Evolutionary conservation across 1,140 invertebrate genomes (phyloP).

Genomic region (Proales similis): DNA sequence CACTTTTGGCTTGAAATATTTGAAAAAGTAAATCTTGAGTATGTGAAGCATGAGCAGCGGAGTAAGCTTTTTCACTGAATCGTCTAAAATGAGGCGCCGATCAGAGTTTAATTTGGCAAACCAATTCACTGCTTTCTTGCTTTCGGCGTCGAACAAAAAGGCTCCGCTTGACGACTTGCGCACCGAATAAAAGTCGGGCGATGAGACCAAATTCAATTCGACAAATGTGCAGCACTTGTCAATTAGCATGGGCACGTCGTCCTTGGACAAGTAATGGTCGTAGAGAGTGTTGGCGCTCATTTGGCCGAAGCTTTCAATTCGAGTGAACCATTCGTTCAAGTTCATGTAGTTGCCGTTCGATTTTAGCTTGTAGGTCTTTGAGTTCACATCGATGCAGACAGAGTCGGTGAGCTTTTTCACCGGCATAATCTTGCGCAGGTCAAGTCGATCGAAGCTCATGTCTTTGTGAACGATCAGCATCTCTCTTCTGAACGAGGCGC

Average conservation of each 20-base stretch:
- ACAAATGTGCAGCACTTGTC: conserved; percentile 15
- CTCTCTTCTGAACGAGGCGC: no score
- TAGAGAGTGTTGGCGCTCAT: not conserved
- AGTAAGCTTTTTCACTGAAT: not conserved
- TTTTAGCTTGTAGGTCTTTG: conserved; percentile 1
- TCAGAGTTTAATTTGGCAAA: conserved; percentile 2
- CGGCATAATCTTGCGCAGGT: no score
- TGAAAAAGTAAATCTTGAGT: conserved; percentile 18
- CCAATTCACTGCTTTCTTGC: conserved; percentile 4
- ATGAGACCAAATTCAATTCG: conserved; percentile 10
- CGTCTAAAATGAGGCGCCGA: not conserved
- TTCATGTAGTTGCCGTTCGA: conserved; percentile 16
- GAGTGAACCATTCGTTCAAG: conserved; percentile 13
- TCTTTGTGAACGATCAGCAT: no score
- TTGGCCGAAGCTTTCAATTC: not conserved
- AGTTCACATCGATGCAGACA: no score
- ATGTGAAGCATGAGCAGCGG: not conserved
- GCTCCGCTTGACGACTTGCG: not conserved
- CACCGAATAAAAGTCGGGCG: not conserved
- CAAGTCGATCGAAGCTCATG: no score
- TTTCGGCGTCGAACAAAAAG: not conserved
- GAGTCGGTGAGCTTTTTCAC: no score
- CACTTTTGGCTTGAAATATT: conserved; percentile 5
- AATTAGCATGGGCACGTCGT: conserved; percentile 5
- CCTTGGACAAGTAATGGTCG: conserved; percentile 19